Conservation (phyloP, 2,888 invertebrate species). For the Cactoblastis cactorum region DNA sequence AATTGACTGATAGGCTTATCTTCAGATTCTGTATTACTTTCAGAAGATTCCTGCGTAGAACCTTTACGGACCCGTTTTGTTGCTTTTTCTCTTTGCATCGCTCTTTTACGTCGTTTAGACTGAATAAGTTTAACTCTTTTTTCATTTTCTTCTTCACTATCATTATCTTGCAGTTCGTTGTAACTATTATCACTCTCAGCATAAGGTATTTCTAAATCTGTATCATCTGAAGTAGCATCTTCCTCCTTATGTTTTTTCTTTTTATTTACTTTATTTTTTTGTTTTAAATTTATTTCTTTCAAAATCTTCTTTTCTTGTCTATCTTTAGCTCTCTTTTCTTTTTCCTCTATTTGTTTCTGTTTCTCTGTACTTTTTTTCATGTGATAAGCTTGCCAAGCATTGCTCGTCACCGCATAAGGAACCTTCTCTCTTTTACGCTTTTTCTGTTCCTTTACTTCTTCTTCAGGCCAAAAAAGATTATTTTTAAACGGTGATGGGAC, state of each 20-base stretch:
- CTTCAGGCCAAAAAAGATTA: constrained; percentile 14
- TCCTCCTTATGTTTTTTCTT: not conserved
- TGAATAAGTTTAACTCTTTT: not conserved
- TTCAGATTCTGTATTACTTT: not conserved
- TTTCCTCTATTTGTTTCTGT: constrained; percentile 3
- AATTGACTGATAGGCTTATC: not conserved
- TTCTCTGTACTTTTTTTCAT: constrained; percentile 4
- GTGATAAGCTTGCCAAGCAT: constrained; percentile 6
- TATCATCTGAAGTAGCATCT: constrained; percentile 3
- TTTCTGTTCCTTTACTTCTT: constrained; percentile 1
- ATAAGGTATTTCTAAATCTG: constrained; percentile 8
- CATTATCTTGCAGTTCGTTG: not conserved
- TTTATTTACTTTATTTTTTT: not conserved
- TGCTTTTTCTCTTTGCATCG: too few relatives aligned
- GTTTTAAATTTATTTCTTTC: constrained; percentile 1
- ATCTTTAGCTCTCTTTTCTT: constrained; percentile 9
- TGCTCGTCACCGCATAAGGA: constrained; percentile 13
- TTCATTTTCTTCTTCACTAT: not conserved
- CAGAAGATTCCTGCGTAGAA: not conserved
- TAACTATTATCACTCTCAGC: constrained; percentile 10
- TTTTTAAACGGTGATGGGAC: constrained; percentile 4
- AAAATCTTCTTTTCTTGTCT: constrained; percentile 5
- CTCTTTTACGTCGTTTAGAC: not conserved
- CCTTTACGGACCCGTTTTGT: not conserved
- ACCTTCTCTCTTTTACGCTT: not conserved